Evolutionary conservation across 1,140 invertebrate species (phyloP).

Genomic region (Eubasilissa regina): DNA sequence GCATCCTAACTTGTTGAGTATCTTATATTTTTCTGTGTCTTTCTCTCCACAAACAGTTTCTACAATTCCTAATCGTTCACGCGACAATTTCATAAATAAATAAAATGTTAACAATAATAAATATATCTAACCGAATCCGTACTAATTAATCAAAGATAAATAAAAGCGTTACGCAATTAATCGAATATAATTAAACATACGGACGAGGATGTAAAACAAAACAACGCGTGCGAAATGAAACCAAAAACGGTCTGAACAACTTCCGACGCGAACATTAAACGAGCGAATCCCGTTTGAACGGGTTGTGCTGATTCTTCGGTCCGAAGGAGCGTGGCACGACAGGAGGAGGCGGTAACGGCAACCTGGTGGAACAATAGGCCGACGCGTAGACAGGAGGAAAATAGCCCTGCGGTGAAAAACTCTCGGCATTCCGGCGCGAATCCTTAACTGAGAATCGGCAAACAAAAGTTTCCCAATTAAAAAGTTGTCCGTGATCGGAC

Average conservation of each 20-base stretch:
- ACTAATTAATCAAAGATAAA: neutral
- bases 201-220: constrained; percentile 26
- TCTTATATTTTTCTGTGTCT: too few relatives aligned
- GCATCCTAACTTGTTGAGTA: too few relatives aligned
- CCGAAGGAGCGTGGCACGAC: constrained; percentile 5
- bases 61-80: too few relatives aligned
- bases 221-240: constrained; percentile 14
- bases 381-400: constrained; percentile 13
- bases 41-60: too few relatives aligned
- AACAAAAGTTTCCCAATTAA: constrained; percentile 60
- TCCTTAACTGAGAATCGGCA: constrained; percentile 35
- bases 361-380: neutral
- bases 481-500: constrained; percentile 50
- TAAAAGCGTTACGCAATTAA: too few relatives aligned
- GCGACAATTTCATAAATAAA: too few relatives aligned
- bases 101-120: too few relatives aligned
- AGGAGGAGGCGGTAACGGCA: neutral
- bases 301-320: constrained; percentile 5
- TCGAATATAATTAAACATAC: too few relatives aligned
- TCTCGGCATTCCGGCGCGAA: constrained; percentile 15
- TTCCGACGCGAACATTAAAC: constrained; percentile 31
- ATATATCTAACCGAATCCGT: too few relatives aligned
- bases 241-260: constrained; percentile 30
- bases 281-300: constrained; percentile 26
- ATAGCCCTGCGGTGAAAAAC: constrained; percentile 42